Base-by-base conservation (phyloP, 2,888 invertebrate species). In the Yponomeuta evonymella region DNA sequence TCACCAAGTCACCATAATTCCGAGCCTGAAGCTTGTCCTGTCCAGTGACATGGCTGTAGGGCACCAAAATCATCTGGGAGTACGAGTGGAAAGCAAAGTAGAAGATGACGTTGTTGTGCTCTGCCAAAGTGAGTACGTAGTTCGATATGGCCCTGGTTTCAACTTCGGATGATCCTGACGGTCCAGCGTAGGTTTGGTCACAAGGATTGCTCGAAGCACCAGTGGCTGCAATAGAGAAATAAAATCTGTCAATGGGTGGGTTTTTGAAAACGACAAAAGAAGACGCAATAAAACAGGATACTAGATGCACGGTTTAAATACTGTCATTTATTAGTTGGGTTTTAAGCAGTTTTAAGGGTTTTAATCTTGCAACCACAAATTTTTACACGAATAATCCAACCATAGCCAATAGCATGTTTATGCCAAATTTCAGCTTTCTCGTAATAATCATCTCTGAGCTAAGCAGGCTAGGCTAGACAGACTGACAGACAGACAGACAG, bases 11-110 rank as follows among this genome's bases (percentile, higher is more conserved):
- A 67, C 78, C 83, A 72, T 89, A 89, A 72, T 89, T 88, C 2
- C 78, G 72, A 0, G 82, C 81, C 74, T 83, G 75, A 12, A 85
- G 70, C 0, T 84, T 85, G 33, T 79, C 78, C 1, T 66, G 43
- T 0, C 84, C 86, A 0, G 77, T 72, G 0, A 78, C 78, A 72
- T 88, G 86, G 68, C 93, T 93, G 79, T 84, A 92, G 0, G 93
- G 92, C 33, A 92, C 80, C 69, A 93, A 75, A 51, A 92, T 83
- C 83, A 88, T 85, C 76, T 94, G 94, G 0, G 93, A 92, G 77
- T 90, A 94, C 2, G 93, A 93, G 79, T 94, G 94, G 77, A 94
- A 87, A 1, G 93, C 89, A 30, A 94, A 80, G 77, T 93, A 94
- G 72, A 92, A 88, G 29, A 89, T 76, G 58, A 89, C 64, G 67